Conservation (phyloP, 2,888 invertebrate species). For the Agrotis puta region DNA sequence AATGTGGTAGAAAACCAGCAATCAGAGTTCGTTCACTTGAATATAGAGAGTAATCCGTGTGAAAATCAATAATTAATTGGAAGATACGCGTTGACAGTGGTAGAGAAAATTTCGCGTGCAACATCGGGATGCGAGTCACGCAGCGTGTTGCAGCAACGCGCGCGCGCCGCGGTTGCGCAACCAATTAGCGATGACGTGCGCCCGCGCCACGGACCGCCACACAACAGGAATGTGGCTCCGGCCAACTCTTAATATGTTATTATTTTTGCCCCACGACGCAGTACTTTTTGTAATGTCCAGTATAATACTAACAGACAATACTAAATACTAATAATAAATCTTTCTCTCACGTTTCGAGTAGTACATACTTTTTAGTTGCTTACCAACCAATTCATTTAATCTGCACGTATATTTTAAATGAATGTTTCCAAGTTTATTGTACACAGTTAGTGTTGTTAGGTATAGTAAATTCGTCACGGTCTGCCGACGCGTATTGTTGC, state of each 20-base stretch:
- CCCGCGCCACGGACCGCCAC: conserved; percentile 80
- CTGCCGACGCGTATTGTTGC: conserved; percentile 80
- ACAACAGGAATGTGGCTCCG: conserved; percentile 80
- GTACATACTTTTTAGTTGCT: conserved; percentile 20
- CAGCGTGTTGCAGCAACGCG: conserved; percentile 74
- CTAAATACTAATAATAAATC: conserved; percentile 56
- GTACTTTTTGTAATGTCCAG: conserved; percentile 53
- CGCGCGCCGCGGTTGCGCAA: conserved; percentile 79
- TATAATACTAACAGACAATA: conserved; percentile 52
- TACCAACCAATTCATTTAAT: conserved; percentile 54
- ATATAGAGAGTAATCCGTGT: conserved; percentile 52
- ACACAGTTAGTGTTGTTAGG: conserved; percentile 73
- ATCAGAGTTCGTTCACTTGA: conserved; percentile 44
- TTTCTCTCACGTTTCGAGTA: conserved; percentile 40
- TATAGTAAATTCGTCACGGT: conserved; percentile 82
- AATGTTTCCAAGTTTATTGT: conserved; percentile 77
- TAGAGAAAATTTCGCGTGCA: conserved; percentile 32
- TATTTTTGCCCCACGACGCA: conserved; percentile 55
- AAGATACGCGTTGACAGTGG: conserved; percentile 22
- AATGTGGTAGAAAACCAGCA: conserved; percentile 48
- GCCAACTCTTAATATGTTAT: conserved; percentile 74
- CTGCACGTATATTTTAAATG: conserved; percentile 72
- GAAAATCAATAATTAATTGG: conserved; percentile 57
- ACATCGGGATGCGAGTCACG: conserved; percentile 72
- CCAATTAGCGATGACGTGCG: conserved; percentile 76